Evolutionary conservation across 2,113 vertebrate genomes (phyloP).

Genomic region (human (Homo sapiens)): GRCh38 chr2:17045501-17046000

Average conservation of each 20-base stretch:
- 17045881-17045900: background rate
- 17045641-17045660: background rate
- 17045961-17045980: background rate
- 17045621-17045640: background rate
- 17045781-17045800: background rate
- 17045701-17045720: background rate
- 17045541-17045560: background rate
- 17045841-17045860: background rate
- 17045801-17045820: background rate
- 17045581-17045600: too few relatives aligned
- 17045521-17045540: background rate
- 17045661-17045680: background rate
- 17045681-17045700: background rate
- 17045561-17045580: background rate
- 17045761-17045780: background rate
- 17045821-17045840: background rate
- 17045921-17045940: background rate
- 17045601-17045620: too few relatives aligned
- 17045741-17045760: background rate
- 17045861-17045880: background rate
- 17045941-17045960: background rate
- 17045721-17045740: background rate
- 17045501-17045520: background rate
- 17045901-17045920: background rate
- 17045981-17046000: background rate